A percentile compares a stretch with the other conserved stretches of the same genome.
phyloP scores from a whole-genome alignment of 2,888 invertebrate species.

The Zhuqinia jingwanae region DNA sequence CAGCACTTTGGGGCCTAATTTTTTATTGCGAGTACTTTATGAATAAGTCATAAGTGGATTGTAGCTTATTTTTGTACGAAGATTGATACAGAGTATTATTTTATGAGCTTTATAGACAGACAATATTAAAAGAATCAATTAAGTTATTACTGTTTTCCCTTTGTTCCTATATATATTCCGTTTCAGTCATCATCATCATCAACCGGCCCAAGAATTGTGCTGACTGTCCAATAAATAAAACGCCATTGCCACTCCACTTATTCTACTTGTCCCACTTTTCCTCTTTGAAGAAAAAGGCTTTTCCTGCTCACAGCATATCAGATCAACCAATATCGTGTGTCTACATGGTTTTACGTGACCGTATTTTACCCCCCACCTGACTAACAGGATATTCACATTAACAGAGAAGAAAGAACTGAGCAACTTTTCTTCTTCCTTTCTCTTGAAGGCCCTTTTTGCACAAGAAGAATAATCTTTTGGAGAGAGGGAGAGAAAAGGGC shows the following conservation, averaged over 20 bases:
- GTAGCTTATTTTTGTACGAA: no score
- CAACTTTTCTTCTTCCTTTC: no score
- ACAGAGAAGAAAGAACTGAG: neutral
- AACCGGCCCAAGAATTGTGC: neutral
- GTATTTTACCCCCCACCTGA: constrained; percentile 14
- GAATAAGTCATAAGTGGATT: no score
- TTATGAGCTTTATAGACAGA: no score
- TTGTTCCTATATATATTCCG: neutral
- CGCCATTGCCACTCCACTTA: neutral
- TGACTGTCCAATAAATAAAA: neutral
- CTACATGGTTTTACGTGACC: neutral
- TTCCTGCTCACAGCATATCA: neutral
- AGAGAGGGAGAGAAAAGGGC: neutral
- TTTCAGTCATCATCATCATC: neutral
- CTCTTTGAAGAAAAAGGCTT: neutral
- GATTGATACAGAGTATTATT: no score
- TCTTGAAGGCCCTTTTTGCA: constrained; percentile 2
- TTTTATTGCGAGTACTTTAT: no score
- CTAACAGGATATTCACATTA: neutral
- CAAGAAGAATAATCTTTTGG: neutral
- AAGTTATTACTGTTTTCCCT: neutral
- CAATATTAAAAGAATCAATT: neutral
- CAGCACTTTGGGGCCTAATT: no score
- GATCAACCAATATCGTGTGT: neutral
- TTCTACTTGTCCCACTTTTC: constrained; percentile 18